phyloP scores from a whole-genome alignment of 2,113 vertebrate genomes.

The Microtus montanus region DNA sequence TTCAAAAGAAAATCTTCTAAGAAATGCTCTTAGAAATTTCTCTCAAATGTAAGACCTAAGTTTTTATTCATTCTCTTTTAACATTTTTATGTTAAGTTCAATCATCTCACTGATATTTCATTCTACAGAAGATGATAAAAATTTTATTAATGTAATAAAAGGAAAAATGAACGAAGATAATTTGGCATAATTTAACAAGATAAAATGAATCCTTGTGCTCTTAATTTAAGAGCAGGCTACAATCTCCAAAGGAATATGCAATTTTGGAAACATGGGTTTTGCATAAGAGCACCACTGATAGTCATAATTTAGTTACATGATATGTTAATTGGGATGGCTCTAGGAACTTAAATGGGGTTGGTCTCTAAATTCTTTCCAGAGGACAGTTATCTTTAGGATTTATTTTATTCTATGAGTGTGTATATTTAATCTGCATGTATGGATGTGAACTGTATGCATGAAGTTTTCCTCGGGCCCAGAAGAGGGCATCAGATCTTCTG shows the following conservation, averaged over 20 bases:
- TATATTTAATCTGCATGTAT: background rate
- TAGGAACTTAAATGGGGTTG: background rate
- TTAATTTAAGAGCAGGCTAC: conserved; percentile 62
- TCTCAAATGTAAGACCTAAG: background rate
- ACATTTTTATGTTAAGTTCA: conserved; percentile 51
- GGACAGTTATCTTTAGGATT: background rate
- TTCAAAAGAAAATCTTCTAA: conserved; percentile 36
- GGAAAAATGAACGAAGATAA: conserved; percentile 64
- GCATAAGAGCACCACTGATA: conserved; percentile 56
- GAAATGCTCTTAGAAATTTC: background rate
- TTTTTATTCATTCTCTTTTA: conserved; percentile 34
- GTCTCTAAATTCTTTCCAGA: conserved; percentile 43
- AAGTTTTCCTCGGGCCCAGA: background rate
- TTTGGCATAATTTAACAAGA: conserved; percentile 70
- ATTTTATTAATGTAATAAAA: conserved; percentile 76
- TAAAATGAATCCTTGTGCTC: conserved; percentile 67
- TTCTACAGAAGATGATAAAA: conserved; percentile 63
- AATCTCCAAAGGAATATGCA: conserved; percentile 52
- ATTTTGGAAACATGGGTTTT: conserved; percentile 68
- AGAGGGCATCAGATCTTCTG: background rate
- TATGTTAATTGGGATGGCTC: conserved; percentile 45
- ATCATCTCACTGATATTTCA: conserved; percentile 60
- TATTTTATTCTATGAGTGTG: background rate
- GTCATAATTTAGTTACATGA: conserved; percentile 49
- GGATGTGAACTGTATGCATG: background rate